Evolutionary conservation across 2,113 vertebrate species (phyloP).

Genomic region (Dasyurus viverrinus): DNA sequence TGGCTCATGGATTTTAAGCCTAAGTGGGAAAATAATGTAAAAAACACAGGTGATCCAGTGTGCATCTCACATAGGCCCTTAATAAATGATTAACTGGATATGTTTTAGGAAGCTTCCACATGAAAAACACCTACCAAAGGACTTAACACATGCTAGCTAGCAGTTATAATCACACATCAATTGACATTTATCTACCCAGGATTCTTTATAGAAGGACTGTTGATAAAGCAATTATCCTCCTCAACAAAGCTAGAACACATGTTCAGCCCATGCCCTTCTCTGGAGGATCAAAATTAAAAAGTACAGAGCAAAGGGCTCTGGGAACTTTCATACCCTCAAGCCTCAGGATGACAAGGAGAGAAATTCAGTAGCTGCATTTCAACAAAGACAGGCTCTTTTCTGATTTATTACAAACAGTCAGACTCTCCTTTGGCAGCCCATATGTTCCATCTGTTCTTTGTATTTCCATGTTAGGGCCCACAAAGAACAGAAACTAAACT

Average conservation of each 20-base stretch:
- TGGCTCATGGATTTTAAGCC: slow-evolving; percentile 82
- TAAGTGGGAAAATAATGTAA: slow-evolving; percentile 49
- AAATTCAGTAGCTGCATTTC: neutral
- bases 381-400: neutral
- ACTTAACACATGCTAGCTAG: neutral
- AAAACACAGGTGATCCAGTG: neutral
- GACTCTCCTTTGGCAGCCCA: neutral
- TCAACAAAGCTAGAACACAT: neutral
- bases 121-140: neutral
- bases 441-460: slow-evolving; percentile 2
- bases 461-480: neutral
- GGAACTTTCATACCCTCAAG: slow-evolving; percentile 3
- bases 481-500: slow-evolving; percentile 13
- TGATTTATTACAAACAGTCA: neutral
- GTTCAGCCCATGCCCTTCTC: slow-evolving; percentile 10
- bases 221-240: neutral
- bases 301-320: slow-evolving; percentile 17
- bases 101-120: neutral
- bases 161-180: neutral
- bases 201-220: neutral
- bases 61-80: neutral
- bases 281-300: neutral
- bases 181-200: neutral
- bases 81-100: neutral
- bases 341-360: neutral